Base-by-base conservation (phyloP, 1,140 invertebrate genomes). In the Drosophila ambigua region DNA sequence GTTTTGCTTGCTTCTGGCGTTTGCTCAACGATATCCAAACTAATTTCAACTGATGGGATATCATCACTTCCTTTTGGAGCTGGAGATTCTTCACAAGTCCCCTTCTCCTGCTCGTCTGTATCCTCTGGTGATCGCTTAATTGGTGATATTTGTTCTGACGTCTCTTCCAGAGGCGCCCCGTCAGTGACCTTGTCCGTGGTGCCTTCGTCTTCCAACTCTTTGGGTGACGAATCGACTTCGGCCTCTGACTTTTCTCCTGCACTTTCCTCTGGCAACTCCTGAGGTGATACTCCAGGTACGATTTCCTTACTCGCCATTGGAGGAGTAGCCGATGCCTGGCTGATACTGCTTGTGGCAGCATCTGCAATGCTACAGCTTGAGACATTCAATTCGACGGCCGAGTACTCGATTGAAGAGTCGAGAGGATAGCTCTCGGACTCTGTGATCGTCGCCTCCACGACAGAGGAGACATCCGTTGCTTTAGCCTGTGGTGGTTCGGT, bases 361-460 rank as follows among this genome's bases (percentile, higher is more conserved):
- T 60, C 26, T 9, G 5, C 26, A 15, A 5, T 7, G n/a, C 13
- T 55, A 16, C 5, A 13, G n/a, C n/a, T 55, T 8, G 23, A 6
- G 16, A 1, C 8, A 28, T n/a, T 59, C 15, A 44, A 9, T 28
- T 24, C 2, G 44, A 45, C 15, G 39, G 28, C 16, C 0, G 7
- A 51, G 35, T 5, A 8, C n/a, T 53, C 48, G 6, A 28, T 15
- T 11, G 65, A 53, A 39, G 65, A 28, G 23, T 68, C 61, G 0
- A 28, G 16, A 15, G 49, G 15, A 16, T 23, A 66, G 3, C 24
- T 35, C 8, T 53, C 15, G 0, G 41, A 23, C 7, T 67, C 54
- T 15, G 44, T 0, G 5, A 16, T 57, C 2, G 54, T 45, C 9
- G 26, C n/a, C 7, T 57, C 63, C 8, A n/a, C 15, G 9, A 20